phyloP scores from a whole-genome alignment of 2,797 vertebrate genomes.

The Esox lucius region DNA sequence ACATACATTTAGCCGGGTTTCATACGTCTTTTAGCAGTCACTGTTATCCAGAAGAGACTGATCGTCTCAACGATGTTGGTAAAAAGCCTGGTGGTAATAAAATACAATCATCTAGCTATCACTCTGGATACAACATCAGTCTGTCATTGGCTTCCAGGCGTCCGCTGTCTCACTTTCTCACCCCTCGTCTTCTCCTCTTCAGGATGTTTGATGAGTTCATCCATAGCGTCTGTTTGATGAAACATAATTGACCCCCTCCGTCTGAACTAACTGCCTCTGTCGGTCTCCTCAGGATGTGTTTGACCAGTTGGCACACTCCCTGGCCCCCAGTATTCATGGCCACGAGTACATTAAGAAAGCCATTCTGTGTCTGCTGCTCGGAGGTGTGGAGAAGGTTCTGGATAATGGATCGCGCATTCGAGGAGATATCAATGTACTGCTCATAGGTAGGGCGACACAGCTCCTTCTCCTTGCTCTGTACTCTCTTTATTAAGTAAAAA shows the following conservation, averaged over 20 bases:
- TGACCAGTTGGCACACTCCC: constrained; percentile 84
- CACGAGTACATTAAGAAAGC: constrained; percentile 98
- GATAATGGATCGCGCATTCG: constrained; percentile 93
- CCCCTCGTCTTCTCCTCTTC: no score
- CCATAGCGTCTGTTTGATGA: no score
- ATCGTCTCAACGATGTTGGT: no score
- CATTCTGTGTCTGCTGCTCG: constrained; percentile 93
- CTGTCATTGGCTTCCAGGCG: no score
- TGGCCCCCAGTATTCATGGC: constrained; percentile 96
- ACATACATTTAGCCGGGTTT: not conserved
- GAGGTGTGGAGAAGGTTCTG: constrained; percentile 92
- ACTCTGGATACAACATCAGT: no score
- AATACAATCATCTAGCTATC: no score
- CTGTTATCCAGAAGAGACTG: not conserved
- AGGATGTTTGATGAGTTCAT: no score
- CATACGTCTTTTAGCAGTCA: no score
- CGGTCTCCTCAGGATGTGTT: constrained; percentile 82
- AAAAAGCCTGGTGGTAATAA: no score
- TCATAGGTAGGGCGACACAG: constrained; percentile 80
- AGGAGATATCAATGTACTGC: constrained; percentile 95
- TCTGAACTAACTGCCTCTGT: no score
- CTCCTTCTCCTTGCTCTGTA: not conserved
- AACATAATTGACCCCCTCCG: no score
- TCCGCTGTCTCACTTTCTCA: no score
- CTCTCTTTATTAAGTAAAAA: not conserved